Percentiles rank a stretch among this genome's conserved stretches.
Conservation (phyloP, 2,113 vertebrate genomes). For the Vanacampus margaritifer region DNA sequence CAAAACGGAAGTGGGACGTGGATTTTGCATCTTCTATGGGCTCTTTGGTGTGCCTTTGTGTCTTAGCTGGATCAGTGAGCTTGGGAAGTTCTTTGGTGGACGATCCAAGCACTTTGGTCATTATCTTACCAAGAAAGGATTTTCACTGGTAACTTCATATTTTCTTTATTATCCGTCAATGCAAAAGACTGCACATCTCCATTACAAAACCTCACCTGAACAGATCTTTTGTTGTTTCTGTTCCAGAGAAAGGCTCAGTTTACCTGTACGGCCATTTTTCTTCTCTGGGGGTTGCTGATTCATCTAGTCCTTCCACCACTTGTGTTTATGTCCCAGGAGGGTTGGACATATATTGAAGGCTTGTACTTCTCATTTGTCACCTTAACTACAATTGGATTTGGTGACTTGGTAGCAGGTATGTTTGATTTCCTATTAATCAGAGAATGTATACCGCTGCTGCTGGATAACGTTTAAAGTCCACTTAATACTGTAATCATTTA, state of each 20-base stretch:
- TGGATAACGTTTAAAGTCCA: neutral
- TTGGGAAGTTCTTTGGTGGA: slow-evolving; percentile 97
- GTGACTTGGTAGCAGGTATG: slow-evolving; percentile 92
- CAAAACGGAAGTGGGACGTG: slow-evolving; percentile 85
- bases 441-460: neutral
- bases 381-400: slow-evolving; percentile 95
- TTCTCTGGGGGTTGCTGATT: slow-evolving; percentile 90
- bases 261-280: slow-evolving; percentile 92
- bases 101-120: slow-evolving; percentile 92
- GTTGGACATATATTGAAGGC: slow-evolving; percentile 92
- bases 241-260: slow-evolving; percentile 91
- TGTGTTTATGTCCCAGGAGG: slow-evolving; percentile 93
- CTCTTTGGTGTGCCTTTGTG: slow-evolving; percentile 94
- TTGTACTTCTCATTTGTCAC: slow-evolving; percentile 98
- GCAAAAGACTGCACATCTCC: neutral
- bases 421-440: neutral
- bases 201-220: slow-evolving; percentile 6
- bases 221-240: slow-evolving; percentile 2
- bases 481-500: neutral
- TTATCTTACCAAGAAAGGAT: slow-evolving; percentile 89
- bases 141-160: slow-evolving; percentile 80
- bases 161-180: neutral
- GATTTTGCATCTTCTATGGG: slow-evolving; percentile 97
- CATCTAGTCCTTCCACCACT: slow-evolving; percentile 94
- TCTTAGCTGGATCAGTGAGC: slow-evolving; percentile 95